These are phyloP conservation scores for Vesta saturnalis DNA, from an alignment of 2,888 invertebrate species.

Conservation along the genomic window DNA sequence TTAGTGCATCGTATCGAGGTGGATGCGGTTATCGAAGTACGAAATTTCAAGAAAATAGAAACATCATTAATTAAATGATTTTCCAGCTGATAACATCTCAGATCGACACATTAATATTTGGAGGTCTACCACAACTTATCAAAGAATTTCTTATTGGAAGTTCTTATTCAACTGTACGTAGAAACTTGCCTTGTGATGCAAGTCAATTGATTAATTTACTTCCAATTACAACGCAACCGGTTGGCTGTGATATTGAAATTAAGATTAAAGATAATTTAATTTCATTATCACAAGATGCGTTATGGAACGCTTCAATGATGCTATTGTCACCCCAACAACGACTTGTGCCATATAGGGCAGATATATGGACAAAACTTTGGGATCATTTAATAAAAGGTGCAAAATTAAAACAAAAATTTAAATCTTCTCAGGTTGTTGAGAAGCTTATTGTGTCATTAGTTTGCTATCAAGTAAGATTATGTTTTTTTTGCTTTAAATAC, in stretches of 20 bases:
- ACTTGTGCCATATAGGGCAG: slow-evolving; percentile 81
- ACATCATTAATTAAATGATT: background rate
- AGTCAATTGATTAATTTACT: slow-evolving; percentile 73
- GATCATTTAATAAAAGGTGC: slow-evolving; percentile 72
- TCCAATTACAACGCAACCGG: slow-evolving; percentile 73
- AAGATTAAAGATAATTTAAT: slow-evolving; percentile 68
- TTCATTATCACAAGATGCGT: slow-evolving; percentile 76
- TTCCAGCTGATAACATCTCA: slow-evolving; percentile 69
- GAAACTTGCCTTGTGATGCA: slow-evolving; percentile 78
- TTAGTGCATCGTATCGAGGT: slow-evolving; percentile 80
- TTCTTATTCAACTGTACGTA: slow-evolving; percentile 76
- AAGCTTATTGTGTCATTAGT: slow-evolving; percentile 82
- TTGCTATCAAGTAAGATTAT: slow-evolving; percentile 76
- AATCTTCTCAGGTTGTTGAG: slow-evolving; percentile 76
- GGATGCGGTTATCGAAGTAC: slow-evolving; percentile 77
- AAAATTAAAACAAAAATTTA: slow-evolving; percentile 71
- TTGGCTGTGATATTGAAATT: slow-evolving; percentile 70
- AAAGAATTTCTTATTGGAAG: slow-evolving; percentile 85
- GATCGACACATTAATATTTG: slow-evolving; percentile 69
- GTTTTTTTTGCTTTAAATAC: too few species aligned
- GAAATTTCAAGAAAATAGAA: background rate
- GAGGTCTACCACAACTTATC: slow-evolving; percentile 74
- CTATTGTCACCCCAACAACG: slow-evolving; percentile 85
- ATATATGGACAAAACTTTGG: slow-evolving; percentile 87
- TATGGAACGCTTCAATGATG: slow-evolving; percentile 87